These are phyloP conservation scores for Opisthograptis luteolata DNA, from an alignment of 2,888 invertebrate species.

Conservation along the genomic window DNA sequence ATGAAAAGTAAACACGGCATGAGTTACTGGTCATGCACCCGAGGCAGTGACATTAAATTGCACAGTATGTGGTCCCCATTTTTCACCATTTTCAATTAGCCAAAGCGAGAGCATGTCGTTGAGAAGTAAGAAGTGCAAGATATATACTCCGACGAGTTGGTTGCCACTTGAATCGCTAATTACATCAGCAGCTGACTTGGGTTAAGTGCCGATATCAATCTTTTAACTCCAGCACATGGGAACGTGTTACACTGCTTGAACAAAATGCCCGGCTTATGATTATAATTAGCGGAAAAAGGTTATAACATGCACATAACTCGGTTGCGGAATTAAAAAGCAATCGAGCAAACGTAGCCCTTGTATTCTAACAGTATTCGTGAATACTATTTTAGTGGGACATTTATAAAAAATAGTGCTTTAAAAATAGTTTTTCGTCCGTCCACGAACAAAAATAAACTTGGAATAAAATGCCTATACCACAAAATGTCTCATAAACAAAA, in stretches of 20 bases:
- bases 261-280: slow-evolving; percentile 46
- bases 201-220: slow-evolving; percentile 71
- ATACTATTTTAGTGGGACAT: background rate
- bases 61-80: slow-evolving; percentile 68
- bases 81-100: slow-evolving; percentile 71
- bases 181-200: slow-evolving; percentile 69
- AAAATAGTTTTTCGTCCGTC: background rate
- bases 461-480: background rate
- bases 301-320: slow-evolving; percentile 25
- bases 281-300: slow-evolving; percentile 38
- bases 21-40: slow-evolving; percentile 40
- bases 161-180: slow-evolving; percentile 60
- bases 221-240: slow-evolving; percentile 55
- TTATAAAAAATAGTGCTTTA: background rate
- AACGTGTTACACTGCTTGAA: slow-evolving; percentile 46
- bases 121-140: slow-evolving; percentile 51
- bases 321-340: slow-evolving; percentile 19
- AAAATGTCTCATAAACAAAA: background rate
- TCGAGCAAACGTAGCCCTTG: background rate
- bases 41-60: slow-evolving; percentile 58
- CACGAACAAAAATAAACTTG: background rate
- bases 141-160: slow-evolving; percentile 46
- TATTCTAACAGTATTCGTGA: background rate
- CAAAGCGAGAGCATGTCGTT: slow-evolving; percentile 44
- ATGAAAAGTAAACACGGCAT: slow-evolving; percentile 44